Base-by-base conservation (phyloP, 64 coral and sea anemone genomes). In the Montipora sp. region DNA sequence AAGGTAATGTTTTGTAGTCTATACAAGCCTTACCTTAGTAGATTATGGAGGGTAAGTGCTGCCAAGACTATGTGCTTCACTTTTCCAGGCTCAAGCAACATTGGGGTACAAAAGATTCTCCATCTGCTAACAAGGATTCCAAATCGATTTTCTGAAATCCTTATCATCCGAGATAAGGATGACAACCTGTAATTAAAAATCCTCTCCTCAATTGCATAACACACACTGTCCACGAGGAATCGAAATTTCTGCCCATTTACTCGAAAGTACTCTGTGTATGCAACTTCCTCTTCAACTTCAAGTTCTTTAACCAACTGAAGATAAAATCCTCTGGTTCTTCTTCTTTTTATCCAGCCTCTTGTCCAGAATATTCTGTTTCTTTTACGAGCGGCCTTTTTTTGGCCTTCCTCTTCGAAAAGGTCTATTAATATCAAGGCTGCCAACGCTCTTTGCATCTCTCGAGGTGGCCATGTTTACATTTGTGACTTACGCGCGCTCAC, bases 131-230 rank as follows among this genome's bases (percentile, higher is more conserved):
- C 91, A 14, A 93, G 55, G 48, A 93, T 87, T 18, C 83, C 91
- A 93, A 93, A 87, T 65, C 14, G 75, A 78, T 93, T 95, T 65
- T 95, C 94, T 48, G 83, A 88, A 51, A 95, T 91, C 5, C 84
- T 81, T 66, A 84, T 81, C 83, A 83, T 95, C 77, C 94, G 81
- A 7, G 89, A 89, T 9, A 95, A 27, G 27, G 27, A 27, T 27
- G 27, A 27, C 27, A 27, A 74, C 20, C 89, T 88, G n/a, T 95
- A 95, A 75, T 95, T 92, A 51, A 65, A 95, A 71, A 95, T 73
- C 18, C 94, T 81, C 55, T 89, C 55, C 69, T 95, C 94, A 80
- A 7, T 57, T 57, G 53, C 53, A 57, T 57, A 57, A 57, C 53
- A 7, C 53, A 57, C 53, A 57, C 53, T 57, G 53, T 57, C 53